Evolutionary conservation across 2,113 vertebrate species (phyloP).

Genomic region (Genyomyrus donnyi): DNA sequence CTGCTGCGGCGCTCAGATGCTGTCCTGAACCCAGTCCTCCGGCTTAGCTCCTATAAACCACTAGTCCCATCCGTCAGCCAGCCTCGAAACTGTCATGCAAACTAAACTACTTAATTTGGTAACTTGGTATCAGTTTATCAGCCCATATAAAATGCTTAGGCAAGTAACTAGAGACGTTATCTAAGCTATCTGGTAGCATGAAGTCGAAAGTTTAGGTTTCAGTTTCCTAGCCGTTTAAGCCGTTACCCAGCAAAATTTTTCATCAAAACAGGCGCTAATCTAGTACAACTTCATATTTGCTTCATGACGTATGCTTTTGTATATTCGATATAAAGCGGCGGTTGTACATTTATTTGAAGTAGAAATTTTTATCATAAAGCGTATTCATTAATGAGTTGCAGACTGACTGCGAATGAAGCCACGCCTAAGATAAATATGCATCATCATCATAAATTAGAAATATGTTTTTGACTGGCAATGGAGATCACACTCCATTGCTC

Average conservation of each 20-base stretch:
- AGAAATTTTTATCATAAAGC: not conserved
- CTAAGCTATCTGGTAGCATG: not conserved
- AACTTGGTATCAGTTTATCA: not conserved
- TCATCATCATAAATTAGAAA: not conserved
- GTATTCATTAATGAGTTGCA: not conserved
- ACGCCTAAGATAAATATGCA: not conserved
- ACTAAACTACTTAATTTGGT: not conserved
- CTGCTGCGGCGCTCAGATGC: slow-evolving; percentile 20
- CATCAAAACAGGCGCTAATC: not conserved
- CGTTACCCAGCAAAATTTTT: not conserved
- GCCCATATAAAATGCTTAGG: not conserved
- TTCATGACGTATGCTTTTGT: not conserved
- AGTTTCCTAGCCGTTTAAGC: not conserved
- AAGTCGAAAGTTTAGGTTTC: not conserved
- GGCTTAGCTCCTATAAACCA: not conserved
- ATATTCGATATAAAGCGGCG: not conserved
- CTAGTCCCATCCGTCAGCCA: not conserved
- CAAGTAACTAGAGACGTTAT: not conserved
- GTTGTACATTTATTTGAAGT: not conserved
- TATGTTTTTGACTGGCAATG: not conserved
- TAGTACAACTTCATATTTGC: not conserved
- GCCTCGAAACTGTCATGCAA: not conserved
- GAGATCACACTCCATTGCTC: not conserved
- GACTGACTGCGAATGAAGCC: not conserved
- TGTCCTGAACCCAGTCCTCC: not conserved